These are phyloP conservation scores for Macroramphosus scolopax DNA, from an alignment of 2,797 vertebrate genomes.

Conservation along the genomic window DNA sequence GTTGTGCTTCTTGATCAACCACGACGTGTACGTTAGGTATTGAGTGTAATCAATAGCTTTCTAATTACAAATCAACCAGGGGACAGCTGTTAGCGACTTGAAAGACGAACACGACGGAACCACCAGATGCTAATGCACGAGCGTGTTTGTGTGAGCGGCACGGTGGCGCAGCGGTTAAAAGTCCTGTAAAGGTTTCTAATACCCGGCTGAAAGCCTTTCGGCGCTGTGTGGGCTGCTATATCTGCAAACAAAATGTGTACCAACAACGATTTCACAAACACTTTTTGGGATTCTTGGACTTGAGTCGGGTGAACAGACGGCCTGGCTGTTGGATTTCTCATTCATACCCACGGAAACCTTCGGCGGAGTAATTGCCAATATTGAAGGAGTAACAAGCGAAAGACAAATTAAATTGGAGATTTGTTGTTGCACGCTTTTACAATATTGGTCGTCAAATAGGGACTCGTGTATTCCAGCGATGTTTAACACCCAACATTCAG, in stretches of 20 bases:
- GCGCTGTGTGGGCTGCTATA: constrained; percentile 10
- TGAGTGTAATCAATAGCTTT: constrained; percentile 70
- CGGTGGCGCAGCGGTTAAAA: too few species aligned
- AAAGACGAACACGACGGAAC: constrained; percentile 63
- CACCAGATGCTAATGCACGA: constrained; percentile 61
- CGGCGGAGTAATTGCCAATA: constrained; percentile 28
- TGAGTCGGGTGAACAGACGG: constrained; percentile 31
- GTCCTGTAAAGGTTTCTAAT: too few species aligned
- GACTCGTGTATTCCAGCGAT: too few species aligned
- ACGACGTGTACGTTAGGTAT: constrained; percentile 52
- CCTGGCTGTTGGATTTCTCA: constrained; percentile 41
- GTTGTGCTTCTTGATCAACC: constrained; percentile 56
- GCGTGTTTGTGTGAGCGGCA: constrained; percentile 20
- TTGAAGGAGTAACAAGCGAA: constrained; percentile 34
- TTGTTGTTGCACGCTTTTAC: too few species aligned
- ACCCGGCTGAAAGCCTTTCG: not conserved
- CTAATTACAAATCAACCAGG: constrained; percentile 66
- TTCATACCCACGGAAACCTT: constrained; percentile 45
- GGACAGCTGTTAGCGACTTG: constrained; percentile 71
- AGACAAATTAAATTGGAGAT: constrained; percentile 52
- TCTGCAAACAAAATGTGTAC: constrained; percentile 12
- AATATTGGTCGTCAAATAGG: too few species aligned
- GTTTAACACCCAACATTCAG: too few species aligned
- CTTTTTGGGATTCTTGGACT: constrained; percentile 47
- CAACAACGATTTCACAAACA: constrained; percentile 30